phyloP scores from a whole-genome alignment of 2,113 vertebrate genomes.

The Pandion haliaetus region DNA sequence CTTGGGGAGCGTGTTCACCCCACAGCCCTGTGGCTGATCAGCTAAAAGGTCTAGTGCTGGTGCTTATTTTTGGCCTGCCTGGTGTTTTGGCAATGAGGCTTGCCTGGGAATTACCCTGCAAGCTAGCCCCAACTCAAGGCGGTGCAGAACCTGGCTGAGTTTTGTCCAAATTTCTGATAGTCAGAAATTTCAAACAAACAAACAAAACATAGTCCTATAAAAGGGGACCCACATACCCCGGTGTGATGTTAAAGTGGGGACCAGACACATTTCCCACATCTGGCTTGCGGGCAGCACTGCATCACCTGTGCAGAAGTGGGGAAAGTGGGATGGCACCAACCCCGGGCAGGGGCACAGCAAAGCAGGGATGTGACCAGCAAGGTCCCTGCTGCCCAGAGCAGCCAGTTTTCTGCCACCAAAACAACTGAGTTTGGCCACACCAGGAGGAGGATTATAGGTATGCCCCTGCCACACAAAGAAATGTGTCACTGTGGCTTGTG shows the following conservation, averaged over 20 bases:
- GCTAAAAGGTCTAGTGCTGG: not conserved
- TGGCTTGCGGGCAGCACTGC: not conserved
- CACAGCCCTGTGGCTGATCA: not conserved
- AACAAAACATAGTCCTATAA: too few species aligned
- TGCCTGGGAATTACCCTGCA: not conserved
- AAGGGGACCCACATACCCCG: not conserved
- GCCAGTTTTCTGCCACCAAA: not conserved
- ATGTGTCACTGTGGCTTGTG: not conserved
- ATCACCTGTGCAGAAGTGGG: not conserved
- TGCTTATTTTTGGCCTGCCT: not conserved
- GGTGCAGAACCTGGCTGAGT: not conserved
- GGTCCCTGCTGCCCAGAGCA: not conserved
- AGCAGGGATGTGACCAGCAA: accelerated
- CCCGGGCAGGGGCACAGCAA: not conserved
- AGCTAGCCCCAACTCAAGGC: not conserved
- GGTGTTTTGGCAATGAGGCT: not conserved
- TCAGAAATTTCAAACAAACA: not conserved
- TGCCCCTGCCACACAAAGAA: too few species aligned
- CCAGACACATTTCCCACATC: not conserved
- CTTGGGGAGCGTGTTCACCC: not conserved
- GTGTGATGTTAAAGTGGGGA: not conserved
- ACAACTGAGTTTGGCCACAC: not conserved
- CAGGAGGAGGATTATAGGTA: not conserved
- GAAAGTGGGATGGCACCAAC: too few species aligned
- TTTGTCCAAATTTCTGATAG: not conserved